These are phyloP conservation scores for Zapornia atra DNA, from an alignment of 2,113 vertebrate species.

Conservation along the genomic window DNA sequence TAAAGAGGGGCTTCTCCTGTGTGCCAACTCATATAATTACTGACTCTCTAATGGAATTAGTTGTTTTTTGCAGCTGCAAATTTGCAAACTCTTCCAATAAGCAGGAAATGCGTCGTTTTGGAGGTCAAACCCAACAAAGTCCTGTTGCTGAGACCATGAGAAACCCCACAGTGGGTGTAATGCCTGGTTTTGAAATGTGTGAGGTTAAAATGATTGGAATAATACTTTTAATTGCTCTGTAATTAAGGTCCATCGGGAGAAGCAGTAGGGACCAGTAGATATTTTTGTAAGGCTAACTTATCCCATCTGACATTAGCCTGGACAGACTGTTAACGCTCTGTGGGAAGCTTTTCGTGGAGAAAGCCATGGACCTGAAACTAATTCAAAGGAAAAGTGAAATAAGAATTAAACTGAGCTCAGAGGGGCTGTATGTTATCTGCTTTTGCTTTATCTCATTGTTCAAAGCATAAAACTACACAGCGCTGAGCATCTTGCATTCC, in stretches of 20 bases:
- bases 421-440: neutral
- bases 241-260: neutral
- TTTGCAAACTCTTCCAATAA: neutral
- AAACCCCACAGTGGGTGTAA: neutral
- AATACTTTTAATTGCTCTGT: slow-evolving; percentile 58
- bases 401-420: neutral
- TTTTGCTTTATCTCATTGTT: neutral
- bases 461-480: neutral
- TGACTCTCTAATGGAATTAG: neutral
- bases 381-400: neutral
- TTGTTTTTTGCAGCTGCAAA: neutral
- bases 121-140: neutral
- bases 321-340: neutral
- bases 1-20: neutral
- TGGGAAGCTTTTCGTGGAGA: neutral
- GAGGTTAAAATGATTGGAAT: neutral
- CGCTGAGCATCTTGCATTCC: slow-evolving; percentile 58
- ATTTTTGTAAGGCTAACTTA: neutral
- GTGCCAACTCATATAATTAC: neutral
- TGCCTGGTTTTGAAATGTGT: neutral
- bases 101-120: neutral
- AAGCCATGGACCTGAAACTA: neutral
- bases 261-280: slow-evolving; percentile 19
- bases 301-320: neutral
- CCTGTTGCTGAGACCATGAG: neutral